Base-by-base conservation (phyloP, 2,888 invertebrate genomes). In the Mesoligia furuncula region DNA sequence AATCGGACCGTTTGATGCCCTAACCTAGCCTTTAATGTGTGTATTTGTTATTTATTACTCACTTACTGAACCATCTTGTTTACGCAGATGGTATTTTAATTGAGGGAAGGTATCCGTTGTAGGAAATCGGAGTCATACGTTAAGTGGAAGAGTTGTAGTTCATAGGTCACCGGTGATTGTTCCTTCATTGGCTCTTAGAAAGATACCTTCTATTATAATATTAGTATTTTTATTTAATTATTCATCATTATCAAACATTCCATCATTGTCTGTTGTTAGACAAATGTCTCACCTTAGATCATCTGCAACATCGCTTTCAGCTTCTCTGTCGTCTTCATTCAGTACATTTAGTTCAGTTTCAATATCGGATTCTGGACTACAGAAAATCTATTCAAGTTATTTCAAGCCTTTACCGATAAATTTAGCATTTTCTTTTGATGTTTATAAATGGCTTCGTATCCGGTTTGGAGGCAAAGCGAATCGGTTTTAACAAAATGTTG, bases 1-100 rank as follows among this genome's bases (percentile, higher is more conserved):
- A 89, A 89, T 90, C 89, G 88, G 87, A 83, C 82, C 86, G 89
- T 90, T 90, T 89, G 83, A 85, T 77, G 79, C 79, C 81, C 77
- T 88, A 73, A 78, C 73, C 75, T 82, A 80, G 79, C 73, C 59
- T 72, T 81, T 81, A 84, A 71, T 75, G 62, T 80, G 75, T 79
- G 57, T 81, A 79, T 85, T 84, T 68, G 75, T 76, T 83, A 83
- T 81, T 83, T 86, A 81, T 80, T 83, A 42, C 67, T 79, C 64
- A 79, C 64, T 81, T 78, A 80, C 15, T 65, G 20, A 74, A 72
- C 65, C 13, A 73, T 66, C 73, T 67, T 75, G 79, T 79, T 83
- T 79, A 83, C 61, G 31, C 57, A 57, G 59, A 61, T 67, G 70
- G 24, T 70, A 71, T 75, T 86, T 72, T 70, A 73, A 75, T 70